These are phyloP conservation scores for Physocephala rufipes DNA, from an alignment of 2,888 invertebrate species.

Conservation along the genomic window DNA sequence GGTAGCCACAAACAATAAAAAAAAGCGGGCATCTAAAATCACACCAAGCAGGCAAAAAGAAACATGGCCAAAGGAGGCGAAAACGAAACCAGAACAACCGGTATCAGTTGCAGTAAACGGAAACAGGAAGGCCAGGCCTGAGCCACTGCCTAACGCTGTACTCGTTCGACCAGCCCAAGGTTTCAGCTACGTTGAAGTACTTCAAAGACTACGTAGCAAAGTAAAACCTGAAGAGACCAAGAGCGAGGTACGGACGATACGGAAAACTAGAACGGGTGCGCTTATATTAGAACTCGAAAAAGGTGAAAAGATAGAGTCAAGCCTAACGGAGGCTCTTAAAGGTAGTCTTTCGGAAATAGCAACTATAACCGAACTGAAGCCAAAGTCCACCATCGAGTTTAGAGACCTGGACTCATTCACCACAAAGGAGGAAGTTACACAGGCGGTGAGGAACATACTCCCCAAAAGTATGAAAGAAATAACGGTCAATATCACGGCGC, in stretches of 20 bases:
- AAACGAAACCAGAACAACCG: not conserved
- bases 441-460: not conserved
- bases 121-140: not conserved
- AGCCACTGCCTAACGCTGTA: not conserved
- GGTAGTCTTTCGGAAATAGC: not conserved
- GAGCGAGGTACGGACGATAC: not conserved
- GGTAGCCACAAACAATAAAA: not conserved
- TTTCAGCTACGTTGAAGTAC: not conserved
- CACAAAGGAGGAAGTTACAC: not conserved
- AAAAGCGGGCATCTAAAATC: not conserved
- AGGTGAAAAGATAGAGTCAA: not conserved
- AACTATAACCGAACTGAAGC: not conserved
- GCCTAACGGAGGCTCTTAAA: not conserved
- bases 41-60: not conserved
- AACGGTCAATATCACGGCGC: not conserved
- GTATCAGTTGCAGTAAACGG: not conserved
- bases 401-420: constrained; percentile 8
- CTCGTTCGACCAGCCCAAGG: constrained; percentile 1
- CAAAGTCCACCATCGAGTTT: not conserved
- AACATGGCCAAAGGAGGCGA: not conserved
- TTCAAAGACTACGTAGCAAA: not conserved
- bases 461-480: not conserved
- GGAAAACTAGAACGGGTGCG: constrained; percentile 2
- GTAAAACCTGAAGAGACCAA: not conserved
- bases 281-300: not conserved